Base-by-base conservation (phyloP, 2,888 invertebrate genomes). In the Tiphia femorata region DNA sequence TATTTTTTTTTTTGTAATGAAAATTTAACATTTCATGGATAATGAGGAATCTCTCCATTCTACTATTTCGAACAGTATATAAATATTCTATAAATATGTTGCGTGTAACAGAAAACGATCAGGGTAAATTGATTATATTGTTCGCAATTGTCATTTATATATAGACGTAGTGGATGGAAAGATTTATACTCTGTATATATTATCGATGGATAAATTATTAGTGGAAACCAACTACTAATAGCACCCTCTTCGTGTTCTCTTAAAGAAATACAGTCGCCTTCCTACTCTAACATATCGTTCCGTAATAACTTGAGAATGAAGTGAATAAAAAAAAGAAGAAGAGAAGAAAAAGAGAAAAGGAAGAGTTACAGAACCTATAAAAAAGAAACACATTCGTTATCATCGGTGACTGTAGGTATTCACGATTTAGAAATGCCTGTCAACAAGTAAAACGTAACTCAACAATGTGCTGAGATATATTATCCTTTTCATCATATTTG, bases 161-260 rank as follows among this genome's bases (percentile, higher is more conserved):
- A 44, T 10, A 44, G n/a, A 29, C 17, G 17, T 12, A 19, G 6
- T n/a, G 33, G 25, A 38, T 8, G 37, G 20, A 42, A 52, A 29
- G 33, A n/a, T 23, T 33, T 21, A 33, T 42, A 27, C 33, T 49
- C 35, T 20, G 21, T 8, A 27, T 49, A 49, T n/a, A 30, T 48
- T 46, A 46, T 43, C 8, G 23, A 47, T 54, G 49, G 37, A 54
- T 55, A 58, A 35, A 21, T 53, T 58, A 65, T 67, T 65, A 64
- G 44, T 68, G 58, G 59, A 41, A 57, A 58, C 57, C 43, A 67
- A 51, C 40, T 69, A 66, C 33, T 48, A 55, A 58, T 61, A 72
- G 70, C 72, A 70, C 72, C 71, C 53, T 43, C 43, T 59, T 62
- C 29, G n/a, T n/a, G n/a, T n/a, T n/a, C n/a, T n/a, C n/a, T n/a